These are phyloP conservation scores for Oryzias dopingdopingensis DNA, from an alignment of 2,797 vertebrate genomes.

Conservation along the genomic window DNA sequence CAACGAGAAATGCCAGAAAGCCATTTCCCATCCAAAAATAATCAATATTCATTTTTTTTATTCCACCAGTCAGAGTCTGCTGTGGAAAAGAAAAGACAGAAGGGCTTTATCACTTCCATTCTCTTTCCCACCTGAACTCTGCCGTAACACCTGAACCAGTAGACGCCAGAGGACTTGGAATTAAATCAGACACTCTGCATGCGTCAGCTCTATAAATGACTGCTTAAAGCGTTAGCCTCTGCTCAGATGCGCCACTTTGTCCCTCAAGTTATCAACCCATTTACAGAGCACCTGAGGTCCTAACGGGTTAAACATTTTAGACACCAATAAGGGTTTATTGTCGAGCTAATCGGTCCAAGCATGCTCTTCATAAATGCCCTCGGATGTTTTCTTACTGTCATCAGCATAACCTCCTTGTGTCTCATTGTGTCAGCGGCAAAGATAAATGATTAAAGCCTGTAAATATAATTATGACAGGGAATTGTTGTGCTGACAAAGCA, in stretches of 20 bases:
- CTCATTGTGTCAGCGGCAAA: slow-evolving; percentile 53
- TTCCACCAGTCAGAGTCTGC: too few species aligned
- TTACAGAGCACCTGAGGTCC: not conserved
- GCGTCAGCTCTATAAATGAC: too few species aligned
- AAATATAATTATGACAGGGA: slow-evolving; percentile 58
- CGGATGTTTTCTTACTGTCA: slow-evolving; percentile 31
- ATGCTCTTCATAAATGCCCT: slow-evolving; percentile 24
- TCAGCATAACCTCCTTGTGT: slow-evolving; percentile 31
- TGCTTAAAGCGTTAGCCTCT: not conserved
- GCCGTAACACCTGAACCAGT: slow-evolving; percentile 9
- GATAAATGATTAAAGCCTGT: slow-evolving; percentile 46
- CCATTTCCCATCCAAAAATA: too few species aligned
- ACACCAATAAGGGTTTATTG: slow-evolving; percentile 22
- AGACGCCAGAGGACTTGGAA: slow-evolving; percentile 34
- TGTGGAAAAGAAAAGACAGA: too few species aligned
- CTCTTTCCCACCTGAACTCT: slow-evolving; percentile 16
- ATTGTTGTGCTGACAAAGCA: slow-evolving; percentile 61
- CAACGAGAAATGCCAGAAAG: too few species aligned
- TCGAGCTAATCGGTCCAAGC: slow-evolving; percentile 21
- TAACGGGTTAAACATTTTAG: slow-evolving; percentile 24
- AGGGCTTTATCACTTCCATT: slow-evolving; percentile 17
- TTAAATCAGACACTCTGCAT: slow-evolving; percentile 23
- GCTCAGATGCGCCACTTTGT: too few species aligned
- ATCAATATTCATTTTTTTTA: too few species aligned
- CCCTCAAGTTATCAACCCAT: slow-evolving; percentile 6